A percentile compares a stretch with the other conserved stretches of the same genome.
Evolutionary conservation across 2,113 vertebrate species (phyloP).

Genomic region (Sphaerodactylus townsendi): DNA sequence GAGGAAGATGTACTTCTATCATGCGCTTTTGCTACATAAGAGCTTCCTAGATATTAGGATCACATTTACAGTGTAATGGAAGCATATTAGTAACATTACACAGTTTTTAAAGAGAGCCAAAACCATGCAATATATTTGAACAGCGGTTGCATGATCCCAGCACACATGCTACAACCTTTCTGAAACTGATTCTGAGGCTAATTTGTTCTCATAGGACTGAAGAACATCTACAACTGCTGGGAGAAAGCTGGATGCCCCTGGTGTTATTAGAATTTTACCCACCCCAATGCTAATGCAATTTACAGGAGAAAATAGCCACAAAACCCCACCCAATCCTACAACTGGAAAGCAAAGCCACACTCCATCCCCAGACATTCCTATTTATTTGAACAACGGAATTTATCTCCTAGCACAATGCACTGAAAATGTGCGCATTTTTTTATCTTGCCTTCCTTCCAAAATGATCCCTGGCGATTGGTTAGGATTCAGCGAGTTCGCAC

Average conservation of each 20-base stretch:
- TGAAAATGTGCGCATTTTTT: too few relatives aligned
- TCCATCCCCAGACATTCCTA: too few relatives aligned
- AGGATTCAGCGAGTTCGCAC: too few relatives aligned
- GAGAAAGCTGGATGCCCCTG: not conserved
- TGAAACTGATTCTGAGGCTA: not conserved
- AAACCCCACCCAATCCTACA: not conserved
- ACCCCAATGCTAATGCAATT: not conserved
- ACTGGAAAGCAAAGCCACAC: not conserved
- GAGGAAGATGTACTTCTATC: too few relatives aligned
- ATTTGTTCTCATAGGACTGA: not conserved
- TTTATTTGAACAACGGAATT: not conserved
- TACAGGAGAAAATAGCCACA: not conserved
- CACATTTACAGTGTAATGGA: conserved; percentile 62
- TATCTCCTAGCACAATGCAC: not conserved
- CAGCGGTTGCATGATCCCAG: not conserved
- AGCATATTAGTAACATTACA: conserved; percentile 6
- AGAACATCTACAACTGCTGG: not conserved
- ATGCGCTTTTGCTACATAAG: too few relatives aligned
- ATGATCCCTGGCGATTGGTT: too few relatives aligned
- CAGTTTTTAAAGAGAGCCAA: conserved; percentile 20
- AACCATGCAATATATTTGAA: not conserved
- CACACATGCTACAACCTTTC: not conserved
- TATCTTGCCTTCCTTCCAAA: too few relatives aligned
- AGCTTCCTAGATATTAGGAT: conserved; percentile 48
- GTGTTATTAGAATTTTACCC: not conserved